Base-by-base conservation (phyloP, 2,113 vertebrate species). In the Sprattus sprattus region DNA sequence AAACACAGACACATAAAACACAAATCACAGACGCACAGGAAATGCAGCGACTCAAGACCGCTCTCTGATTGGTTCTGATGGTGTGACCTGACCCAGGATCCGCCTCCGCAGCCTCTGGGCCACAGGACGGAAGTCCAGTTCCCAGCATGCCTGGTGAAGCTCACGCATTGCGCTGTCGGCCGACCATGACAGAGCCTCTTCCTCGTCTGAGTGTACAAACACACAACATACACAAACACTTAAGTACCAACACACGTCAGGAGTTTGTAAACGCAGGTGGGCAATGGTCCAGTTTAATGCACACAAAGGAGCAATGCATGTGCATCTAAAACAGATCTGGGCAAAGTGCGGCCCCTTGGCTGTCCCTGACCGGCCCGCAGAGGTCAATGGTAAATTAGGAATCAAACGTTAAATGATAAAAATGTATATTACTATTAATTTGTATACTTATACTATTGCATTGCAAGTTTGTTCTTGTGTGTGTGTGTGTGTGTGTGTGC, bases 81-180 rank as follows among this genome's bases (percentile, higher is more conserved):
- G 80, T 44, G 88, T 89, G 6, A 45, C 87, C n/a, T 87, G 90
- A 18, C 84, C 90, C 91, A 94, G 92, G 85, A 98, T 94, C 52
- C 92, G 94, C n/a, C 91, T 91, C 44, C 93, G 92, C 86, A 99
- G 96, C 78, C 96, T 96, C 89, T 94, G 92, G 78, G 97, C 97
- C 86, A 97, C 97, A 1, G 98, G 97, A 57, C 94, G 92, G 91
- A 99, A 99, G 86, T 99, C 96, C 20, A 89, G 90, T 93, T 99
- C 97, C 98, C 98, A 99, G 64, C 95, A 96, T 0, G 94, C 90
- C 89, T 71, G 95, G 90, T 96, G 96, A 83, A 93, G 93, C 83
- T 94, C 93, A 2, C 71, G 71, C 91, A 89, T 94, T 85, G 94
- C 85, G 4, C 95, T 95, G 83, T 92, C 88, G 15, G 93, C 91